Evolutionary conservation across 2,888 invertebrate genomes (phyloP), one percentile per base, ranked within the genome.

Genomic region (Ochropleura plecta): DNA sequence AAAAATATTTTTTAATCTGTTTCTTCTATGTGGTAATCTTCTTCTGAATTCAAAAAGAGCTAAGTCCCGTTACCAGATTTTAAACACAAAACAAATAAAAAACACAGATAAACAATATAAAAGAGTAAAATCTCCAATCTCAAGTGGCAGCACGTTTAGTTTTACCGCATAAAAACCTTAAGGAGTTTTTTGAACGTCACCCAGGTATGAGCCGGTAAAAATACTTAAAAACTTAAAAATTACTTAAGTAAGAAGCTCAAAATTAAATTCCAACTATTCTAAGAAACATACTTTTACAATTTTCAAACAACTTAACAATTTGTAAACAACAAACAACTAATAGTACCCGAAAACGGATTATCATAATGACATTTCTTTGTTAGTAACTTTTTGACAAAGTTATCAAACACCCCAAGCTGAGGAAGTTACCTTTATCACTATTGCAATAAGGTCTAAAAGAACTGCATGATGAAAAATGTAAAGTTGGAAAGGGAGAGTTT

Each of bases 311-410:
- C 74, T 78, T 79, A 81, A 66, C 72, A 76, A 85, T 83, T 86
- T 86, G 87, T 79, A 87, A 90, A 86, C 86, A 87, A 89, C 83
- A 89, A 92, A 93, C 92, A 94, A 92, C 79, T 79, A 82, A 89
- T 89, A 91, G 59, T 76, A 89, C 92, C 93, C 90, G 76, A 91
- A 92, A 91, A 90, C 75, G 92, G 95, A 95, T 95, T 95, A 95
- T 73, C 84, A 89, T 94, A 94, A 95, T 92, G 92, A 92, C 90
- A 91, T 93, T 93, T 91, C 92, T 91, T 94, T 95, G 94, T 94
- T 88, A 86, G 60, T 76, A 78, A 76, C 9, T 78, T 62, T 60
- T 68, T 76, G 59, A 59, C 74, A 70, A 81, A 78, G 9, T 59
- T 74, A 64, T 46, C 9, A 18, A 49, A 42, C 7, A 44, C 7